These are phyloP conservation scores for Euglossa dilemma DNA, from an alignment of 1,140 invertebrate species.

Conservation along the genomic window DNA sequence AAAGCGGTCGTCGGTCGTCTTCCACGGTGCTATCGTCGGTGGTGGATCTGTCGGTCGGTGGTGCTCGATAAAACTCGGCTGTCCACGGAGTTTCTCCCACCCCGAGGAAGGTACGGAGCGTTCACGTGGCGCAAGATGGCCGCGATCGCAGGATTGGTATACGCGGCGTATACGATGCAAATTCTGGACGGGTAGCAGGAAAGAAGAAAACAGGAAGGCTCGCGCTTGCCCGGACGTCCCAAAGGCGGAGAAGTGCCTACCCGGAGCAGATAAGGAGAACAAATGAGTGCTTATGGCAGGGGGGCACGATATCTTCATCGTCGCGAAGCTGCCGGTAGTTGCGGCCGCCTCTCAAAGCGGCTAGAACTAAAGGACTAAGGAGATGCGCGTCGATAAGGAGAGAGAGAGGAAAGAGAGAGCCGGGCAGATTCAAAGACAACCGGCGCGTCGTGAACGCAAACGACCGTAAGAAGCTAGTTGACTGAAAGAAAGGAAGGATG, in stretches of 20 bases:
- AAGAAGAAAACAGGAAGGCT: conserved; percentile 24
- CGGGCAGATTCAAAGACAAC: conserved; percentile 59
- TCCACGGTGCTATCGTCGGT: conserved; percentile 19
- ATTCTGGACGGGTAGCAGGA: conserved; percentile 25
- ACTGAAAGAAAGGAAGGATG: conserved; percentile 8
- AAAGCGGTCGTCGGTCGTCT: conserved; percentile 25
- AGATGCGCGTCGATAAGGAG: conserved; percentile 60
- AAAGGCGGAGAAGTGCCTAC: conserved; percentile 62
- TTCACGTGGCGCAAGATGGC: not conserved
- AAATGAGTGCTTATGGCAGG: conserved; percentile 65
- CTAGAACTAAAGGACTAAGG: conserved; percentile 65
- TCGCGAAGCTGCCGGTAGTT: conserved; percentile 45
- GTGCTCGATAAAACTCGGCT: conserved; percentile 15
- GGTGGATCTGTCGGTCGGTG: conserved; percentile 21
- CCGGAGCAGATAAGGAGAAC: conserved; percentile 62
- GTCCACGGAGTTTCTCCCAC: not conserved
- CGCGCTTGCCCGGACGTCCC: conserved; percentile 26
- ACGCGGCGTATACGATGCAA: conserved; percentile 20
- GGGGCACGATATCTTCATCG: conserved; percentile 60
- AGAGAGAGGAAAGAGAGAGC: conserved; percentile 1
- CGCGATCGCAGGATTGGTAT: not conserved
- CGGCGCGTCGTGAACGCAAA: conserved; percentile 49
- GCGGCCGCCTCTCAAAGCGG: conserved; percentile 54
- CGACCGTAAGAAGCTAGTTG: conserved; percentile 42
- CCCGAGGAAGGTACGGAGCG: not conserved